A percentile compares a stretch with the other conserved stretches of the same genome.
Conservation (phyloP, 2,888 invertebrate species). For the Siphlonurus alternatus region DNA sequence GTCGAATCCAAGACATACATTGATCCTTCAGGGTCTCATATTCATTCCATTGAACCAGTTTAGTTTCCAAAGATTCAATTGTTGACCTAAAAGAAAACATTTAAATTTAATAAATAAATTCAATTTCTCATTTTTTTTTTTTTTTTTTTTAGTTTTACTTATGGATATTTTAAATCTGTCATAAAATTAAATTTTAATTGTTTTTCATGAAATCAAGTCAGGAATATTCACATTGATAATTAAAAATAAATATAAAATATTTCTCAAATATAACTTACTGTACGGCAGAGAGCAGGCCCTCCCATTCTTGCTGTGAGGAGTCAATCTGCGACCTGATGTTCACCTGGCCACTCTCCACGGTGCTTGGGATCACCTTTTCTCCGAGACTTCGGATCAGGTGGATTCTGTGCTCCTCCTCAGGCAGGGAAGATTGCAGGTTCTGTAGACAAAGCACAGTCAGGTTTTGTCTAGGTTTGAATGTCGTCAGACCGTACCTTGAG, state of each 20-base stretch:
- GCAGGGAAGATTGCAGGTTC: conserved; percentile 57
- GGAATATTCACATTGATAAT: not conserved
- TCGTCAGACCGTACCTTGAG: conserved; percentile 33
- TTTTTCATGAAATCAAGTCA: not conserved
- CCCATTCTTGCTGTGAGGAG: conserved; percentile 80
- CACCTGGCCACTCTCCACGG: conserved; percentile 62
- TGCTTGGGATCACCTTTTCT: conserved; percentile 78
- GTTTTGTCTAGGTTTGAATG: not conserved
- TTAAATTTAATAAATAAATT: not conserved
- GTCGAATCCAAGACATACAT: conserved; percentile 72
- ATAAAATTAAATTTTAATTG: not conserved
- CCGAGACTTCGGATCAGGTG: conserved; percentile 66
- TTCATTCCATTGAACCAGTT: conserved; percentile 80
- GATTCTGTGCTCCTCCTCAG: conserved; percentile 73
- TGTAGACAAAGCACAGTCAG: conserved; percentile 17
- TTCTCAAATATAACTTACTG: conserved; percentile 23
- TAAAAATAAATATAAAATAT: not conserved
- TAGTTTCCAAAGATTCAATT: conserved; percentile 61
- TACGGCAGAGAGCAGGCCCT: conserved; percentile 57
- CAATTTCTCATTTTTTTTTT: not conserved
- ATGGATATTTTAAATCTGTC: no score
- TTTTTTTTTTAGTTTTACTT: no score
- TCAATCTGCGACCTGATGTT: conserved; percentile 78
- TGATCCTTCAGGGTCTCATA: conserved; percentile 76
- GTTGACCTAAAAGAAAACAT: conserved; percentile 32